phyloP scores from a whole-genome alignment of 2,113 vertebrate species.

The Tiliqua scincoides region DNA sequence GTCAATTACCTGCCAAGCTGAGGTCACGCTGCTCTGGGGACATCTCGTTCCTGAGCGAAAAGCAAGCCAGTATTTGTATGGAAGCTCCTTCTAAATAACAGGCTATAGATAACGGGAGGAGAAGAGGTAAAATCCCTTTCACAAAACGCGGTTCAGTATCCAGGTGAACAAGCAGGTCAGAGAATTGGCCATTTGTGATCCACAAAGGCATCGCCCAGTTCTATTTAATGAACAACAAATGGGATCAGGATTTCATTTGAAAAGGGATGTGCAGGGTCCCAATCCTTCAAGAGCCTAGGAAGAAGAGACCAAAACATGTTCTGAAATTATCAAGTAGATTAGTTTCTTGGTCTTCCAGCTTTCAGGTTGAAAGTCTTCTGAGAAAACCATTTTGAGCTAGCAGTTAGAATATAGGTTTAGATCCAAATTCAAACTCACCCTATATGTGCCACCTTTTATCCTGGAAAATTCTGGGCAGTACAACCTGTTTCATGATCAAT shows the following conservation, averaged over 20 bases:
- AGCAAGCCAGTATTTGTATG: background rate
- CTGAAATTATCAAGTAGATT: background rate
- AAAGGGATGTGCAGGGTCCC: background rate
- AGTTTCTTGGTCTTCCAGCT: background rate
- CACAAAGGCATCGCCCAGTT: background rate
- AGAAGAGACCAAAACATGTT: background rate
- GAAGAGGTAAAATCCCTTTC: background rate
- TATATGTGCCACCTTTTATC: background rate
- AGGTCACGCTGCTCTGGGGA: background rate
- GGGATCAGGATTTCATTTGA: background rate
- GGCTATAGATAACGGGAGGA: rapidly evolving
- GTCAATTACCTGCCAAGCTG: background rate
- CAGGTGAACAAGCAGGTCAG: background rate
- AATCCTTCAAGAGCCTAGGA: background rate
- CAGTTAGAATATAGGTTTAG: background rate
- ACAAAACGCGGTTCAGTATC: background rate
- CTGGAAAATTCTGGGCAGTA: background rate
- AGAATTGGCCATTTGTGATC: background rate
- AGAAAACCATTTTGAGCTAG: background rate
- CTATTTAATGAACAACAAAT: background rate
- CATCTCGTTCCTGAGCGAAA: background rate
- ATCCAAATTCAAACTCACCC: rapidly evolving
- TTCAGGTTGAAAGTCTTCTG: rapidly evolving
- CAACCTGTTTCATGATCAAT: no score
- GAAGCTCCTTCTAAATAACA: background rate